Conservation (phyloP, 2,113 vertebrate species). For the Polypterus senegalus region DNA sequence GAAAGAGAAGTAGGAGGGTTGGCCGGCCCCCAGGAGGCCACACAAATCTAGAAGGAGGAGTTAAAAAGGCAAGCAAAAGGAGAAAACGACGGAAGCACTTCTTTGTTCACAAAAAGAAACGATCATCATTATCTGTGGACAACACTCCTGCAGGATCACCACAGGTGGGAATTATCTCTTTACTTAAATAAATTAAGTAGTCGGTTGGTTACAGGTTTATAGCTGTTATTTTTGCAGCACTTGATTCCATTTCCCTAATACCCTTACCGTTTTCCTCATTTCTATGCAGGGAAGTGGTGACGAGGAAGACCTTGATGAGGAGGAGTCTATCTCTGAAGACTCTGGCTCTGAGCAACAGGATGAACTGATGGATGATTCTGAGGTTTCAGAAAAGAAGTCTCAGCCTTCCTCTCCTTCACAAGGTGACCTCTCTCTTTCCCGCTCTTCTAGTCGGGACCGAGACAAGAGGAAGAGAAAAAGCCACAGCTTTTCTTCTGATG, state of each 20-base stretch:
- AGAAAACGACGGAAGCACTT: constrained; percentile 90
- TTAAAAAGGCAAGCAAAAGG: constrained; percentile 79
- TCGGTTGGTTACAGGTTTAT: neutral
- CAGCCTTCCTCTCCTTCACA: constrained; percentile 72
- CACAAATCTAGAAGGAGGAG: constrained; percentile 76
- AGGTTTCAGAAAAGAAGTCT: constrained; percentile 79
- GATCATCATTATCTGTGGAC: constrained; percentile 78
- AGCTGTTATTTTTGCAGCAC: no score
- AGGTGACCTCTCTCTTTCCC: constrained; percentile 40
- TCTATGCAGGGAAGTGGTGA: constrained; percentile 69
- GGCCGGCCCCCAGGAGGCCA: constrained; percentile 80
- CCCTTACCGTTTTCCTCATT: neutral
- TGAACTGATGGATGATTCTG: constrained; percentile 79
- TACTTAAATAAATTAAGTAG: neutral
- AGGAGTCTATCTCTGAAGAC: constrained; percentile 81
- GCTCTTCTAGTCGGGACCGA: constrained; percentile 26
- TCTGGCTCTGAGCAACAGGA: constrained; percentile 80
- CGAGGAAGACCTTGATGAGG: constrained; percentile 87
- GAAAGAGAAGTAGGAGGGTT: constrained; percentile 81
- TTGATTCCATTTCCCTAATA: no score
- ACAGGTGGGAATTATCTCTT: constrained; percentile 50
- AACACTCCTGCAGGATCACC: constrained; percentile 85
- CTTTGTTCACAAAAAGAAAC: constrained; percentile 94
- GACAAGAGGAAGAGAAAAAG: constrained; percentile 68
- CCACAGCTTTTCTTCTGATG: constrained; percentile 74